Conservation (phyloP, 2,797 vertebrate genomes). For the Macropodus opercularis region DNA sequence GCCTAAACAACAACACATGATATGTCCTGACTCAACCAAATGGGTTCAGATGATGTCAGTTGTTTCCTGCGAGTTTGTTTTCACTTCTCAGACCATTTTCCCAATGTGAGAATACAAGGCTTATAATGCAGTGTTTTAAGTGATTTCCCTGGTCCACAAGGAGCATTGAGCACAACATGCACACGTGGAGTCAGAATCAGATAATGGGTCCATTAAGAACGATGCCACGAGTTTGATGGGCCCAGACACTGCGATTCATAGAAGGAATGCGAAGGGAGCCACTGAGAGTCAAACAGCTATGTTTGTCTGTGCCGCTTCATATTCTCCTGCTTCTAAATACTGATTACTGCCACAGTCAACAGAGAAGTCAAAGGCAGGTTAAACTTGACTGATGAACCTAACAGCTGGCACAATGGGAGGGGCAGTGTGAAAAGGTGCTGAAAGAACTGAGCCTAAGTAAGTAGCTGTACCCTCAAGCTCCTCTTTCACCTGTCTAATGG, state of each 20-base stretch:
- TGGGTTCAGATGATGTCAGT: constrained; percentile 1
- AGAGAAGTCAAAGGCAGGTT: constrained; percentile 7
- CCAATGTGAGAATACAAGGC: neutral
- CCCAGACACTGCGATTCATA: constrained; percentile 44
- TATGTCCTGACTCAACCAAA: neutral
- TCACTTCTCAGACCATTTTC: constrained; percentile 1
- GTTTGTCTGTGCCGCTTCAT: constrained; percentile 4
- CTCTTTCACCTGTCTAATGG: constrained; percentile 59
- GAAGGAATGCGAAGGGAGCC: constrained; percentile 46
- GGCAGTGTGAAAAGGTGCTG: constrained; percentile 53
- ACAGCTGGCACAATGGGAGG: constrained; percentile 58
- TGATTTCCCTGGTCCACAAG: neutral
- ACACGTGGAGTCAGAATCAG: constrained; percentile 14
- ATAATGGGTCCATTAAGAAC: constrained; percentile 16
- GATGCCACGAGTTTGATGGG: constrained; percentile 34
- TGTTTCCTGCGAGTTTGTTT: constrained; percentile 1
- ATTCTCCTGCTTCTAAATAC: constrained; percentile 16
- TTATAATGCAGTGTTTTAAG: neutral
- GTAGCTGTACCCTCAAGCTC: constrained; percentile 48
- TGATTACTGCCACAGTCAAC: neutral
- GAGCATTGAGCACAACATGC: neutral
- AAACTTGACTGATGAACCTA: constrained; percentile 42
- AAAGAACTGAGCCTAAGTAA: constrained; percentile 58
- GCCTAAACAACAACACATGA: constrained; percentile 37
- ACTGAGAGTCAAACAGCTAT: constrained; percentile 21